Base-by-base conservation (phyloP, 2,797 vertebrate species). In the Cetoscarus ocellatus region DNA sequence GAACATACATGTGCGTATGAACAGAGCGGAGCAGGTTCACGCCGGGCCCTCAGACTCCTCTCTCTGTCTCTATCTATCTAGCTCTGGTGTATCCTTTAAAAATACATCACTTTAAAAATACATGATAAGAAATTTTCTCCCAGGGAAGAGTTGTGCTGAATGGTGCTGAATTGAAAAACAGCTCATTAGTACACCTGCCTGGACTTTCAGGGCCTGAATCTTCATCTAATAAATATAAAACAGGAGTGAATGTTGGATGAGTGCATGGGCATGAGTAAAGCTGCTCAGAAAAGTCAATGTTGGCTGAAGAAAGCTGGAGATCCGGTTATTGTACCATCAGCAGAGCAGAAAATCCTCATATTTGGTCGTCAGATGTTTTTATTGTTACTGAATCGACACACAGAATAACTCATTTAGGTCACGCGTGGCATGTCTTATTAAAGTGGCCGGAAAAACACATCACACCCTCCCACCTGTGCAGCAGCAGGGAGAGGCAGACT, bases 141-240 rank as follows among this genome's bases (percentile, higher is more conserved):
- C 42, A 75, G 62, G 48, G 36, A 59, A 62, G 55, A 67, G 44
- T 71, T 62, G 43, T 61, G 65, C 70, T 78, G 55, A 82, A 73
- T 68, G 49, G 40, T 67, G 58, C 58, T 50, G 70, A 84, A 79
- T 82, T 27, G 15, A 51, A 58, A 83, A 80, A 67, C 12, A 55
- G 38, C 63, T 84, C 69, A 78, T 86, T 82, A 84, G 60, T 13
- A 62, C 61, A 50, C 40, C 53, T 77, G 70, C 61, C 69, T 81
- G 56, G 56, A 84, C 63, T 74, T 62, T 56, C 66, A 82, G 14
- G 63, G 40, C 54, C 50, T 63, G 55, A 61, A 73, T 72, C 35
- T 49, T 49, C 12, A 71, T 69, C 12, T 47, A 10, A 70, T 65
- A 43, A 40, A 61, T 27, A 40, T 38, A 36, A 17, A 52, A 44